Base-by-base conservation (phyloP, 1,140 invertebrate species). In the Whitmania pigra region DNA sequence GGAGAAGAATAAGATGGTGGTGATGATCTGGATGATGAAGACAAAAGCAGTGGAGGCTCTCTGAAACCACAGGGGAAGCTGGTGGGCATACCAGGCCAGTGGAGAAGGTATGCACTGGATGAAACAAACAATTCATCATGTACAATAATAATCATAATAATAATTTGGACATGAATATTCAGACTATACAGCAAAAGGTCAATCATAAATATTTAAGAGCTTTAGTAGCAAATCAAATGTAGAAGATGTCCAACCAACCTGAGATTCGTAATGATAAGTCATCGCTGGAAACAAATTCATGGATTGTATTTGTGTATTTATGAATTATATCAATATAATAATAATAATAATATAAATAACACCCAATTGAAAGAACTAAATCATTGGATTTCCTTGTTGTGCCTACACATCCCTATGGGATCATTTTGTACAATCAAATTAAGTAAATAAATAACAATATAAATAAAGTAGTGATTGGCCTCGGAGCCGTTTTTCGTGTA, bases 1-100 rank as follows among this genome's bases (percentile, higher is more conserved):
- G 55, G 88, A 84, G 79, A 92, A 91, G 78, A 91, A 92, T n/a
- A 91, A 82, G 74, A 90, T 87, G 57, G 90, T 89, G 72, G 90
- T 76, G 7, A 84, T 79, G 55, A 91, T 85, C 82, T 92, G 89
- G 73, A 87, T 84, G 40, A 89, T 80, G 78, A 86, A 88, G 0
- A 86, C 85, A 27, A 79, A 79, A 25, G 88, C 88, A 13, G 86
- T 86, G 31, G 82, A 83, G 0, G 91, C 77, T 75, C 86, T 86
- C 15, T 90, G 84, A 73, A 88, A 84, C 88, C 88, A 82, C 4
- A 75, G 73, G 22, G 80, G 80, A 4, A 82, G 72, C 18, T 80
- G 78, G 71, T 82, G 80, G 69, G 75, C 78, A 43, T 72, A 73
- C 80, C 80, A 83, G 5, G 82, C 81, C 27, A 80, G 68, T 29